phyloP scores from a whole-genome alignment of 2,797 vertebrate genomes.

The Darevskia mixta region DNA sequence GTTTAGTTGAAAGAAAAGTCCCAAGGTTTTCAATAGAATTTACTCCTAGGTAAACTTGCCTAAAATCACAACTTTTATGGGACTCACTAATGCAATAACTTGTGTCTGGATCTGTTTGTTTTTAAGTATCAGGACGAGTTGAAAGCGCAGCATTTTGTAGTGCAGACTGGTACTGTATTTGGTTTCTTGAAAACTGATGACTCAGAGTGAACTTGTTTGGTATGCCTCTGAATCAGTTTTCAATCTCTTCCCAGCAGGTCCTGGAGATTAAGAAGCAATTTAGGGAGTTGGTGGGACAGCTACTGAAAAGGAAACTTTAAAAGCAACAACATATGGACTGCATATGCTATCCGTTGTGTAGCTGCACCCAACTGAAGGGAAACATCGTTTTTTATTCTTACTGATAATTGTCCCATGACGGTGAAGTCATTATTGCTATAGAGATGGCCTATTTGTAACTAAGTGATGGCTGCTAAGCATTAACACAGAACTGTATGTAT shows the following conservation, averaged over 20 bases:
- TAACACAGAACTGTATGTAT: conserved; percentile 51
- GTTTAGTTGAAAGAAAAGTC: too few species aligned
- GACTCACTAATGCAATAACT: neutral
- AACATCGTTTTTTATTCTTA: neutral
- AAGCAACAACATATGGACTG: neutral
- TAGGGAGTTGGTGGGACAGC: neutral
- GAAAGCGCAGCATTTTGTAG: neutral
- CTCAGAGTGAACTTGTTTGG: too few species aligned
- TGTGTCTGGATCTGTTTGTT: neutral
- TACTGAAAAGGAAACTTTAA: neutral
- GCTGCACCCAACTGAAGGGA: neutral
- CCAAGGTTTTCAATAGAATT: too few species aligned
- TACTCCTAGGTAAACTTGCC: too few species aligned
- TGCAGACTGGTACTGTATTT: neutral
- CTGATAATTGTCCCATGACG: neutral
- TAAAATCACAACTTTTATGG: too few species aligned
- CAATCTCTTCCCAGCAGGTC: neutral
- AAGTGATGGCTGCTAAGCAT: conserved; percentile 36
- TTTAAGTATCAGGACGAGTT: neutral
- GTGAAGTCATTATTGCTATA: conserved; percentile 38
- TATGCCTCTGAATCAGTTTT: neutral
- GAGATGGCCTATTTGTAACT: conserved; percentile 62
- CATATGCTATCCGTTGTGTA: neutral
- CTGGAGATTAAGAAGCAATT: neutral
- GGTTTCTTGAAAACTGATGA: neutral